A percentile compares a stretch with the other conserved stretches of the same genome.
Evolutionary conservation across 2,888 invertebrate species (phyloP).

Genomic region (Ectropis crepuscularia): DNA sequence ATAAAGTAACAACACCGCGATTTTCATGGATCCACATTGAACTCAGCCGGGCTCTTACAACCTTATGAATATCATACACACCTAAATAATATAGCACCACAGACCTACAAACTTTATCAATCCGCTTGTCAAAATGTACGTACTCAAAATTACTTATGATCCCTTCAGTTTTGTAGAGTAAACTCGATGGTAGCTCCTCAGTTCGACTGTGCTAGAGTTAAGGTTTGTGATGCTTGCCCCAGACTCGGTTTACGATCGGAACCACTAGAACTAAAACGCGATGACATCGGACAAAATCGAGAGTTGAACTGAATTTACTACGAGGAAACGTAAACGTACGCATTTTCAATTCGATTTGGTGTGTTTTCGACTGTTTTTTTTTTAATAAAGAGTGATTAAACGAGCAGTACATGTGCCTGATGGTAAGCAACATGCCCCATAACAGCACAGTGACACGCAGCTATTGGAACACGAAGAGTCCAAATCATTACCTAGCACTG

Average conservation of each 20-base stretch:
- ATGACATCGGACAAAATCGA: constrained; percentile 32
- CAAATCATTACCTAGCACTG: no score
- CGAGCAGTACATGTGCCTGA: no score
- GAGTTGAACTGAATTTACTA: constrained; percentile 34
- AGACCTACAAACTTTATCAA: constrained; percentile 2
- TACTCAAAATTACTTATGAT: background rate
- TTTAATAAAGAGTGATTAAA: no score
- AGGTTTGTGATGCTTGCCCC: constrained; percentile 30
- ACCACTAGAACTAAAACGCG: constrained; percentile 40
- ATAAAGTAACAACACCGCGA: constrained; percentile 13
- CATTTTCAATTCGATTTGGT: constrained; percentile 20
- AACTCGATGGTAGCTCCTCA: constrained; percentile 1
- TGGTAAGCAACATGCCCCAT: no score
- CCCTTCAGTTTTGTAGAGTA: background rate
- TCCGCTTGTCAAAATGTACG: background rate
- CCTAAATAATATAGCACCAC: background rate
- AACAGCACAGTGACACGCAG: no score
- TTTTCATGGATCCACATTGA: constrained; percentile 18
- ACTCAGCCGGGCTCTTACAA: constrained; percentile 14
- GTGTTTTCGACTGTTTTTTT: no score
- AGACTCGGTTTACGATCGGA: constrained; percentile 44
- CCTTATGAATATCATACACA: constrained; percentile 27
- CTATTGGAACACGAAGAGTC: no score
- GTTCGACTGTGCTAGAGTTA: background rate
- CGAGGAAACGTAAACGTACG: constrained; percentile 25